Evolutionary conservation across 1,140 invertebrate species (phyloP), one percentile per base, ranked within the genome.

Genomic region (Calephelis virginiensis): DNA sequence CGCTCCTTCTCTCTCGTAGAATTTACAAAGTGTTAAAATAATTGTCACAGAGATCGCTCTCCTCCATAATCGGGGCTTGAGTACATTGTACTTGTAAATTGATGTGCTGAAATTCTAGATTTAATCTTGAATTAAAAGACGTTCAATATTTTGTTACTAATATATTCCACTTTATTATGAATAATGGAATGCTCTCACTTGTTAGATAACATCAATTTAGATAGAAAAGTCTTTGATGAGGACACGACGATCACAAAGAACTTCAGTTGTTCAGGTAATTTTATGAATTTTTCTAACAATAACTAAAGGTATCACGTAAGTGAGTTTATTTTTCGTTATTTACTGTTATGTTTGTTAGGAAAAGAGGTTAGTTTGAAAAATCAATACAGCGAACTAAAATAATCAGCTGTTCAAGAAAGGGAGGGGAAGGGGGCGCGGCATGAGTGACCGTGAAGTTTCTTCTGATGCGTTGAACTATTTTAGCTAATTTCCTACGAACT

Each of bases 161-260:
- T 70, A 74, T 70, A 72, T 73, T 64, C 75, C 69, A 73, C 70
- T 74, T 17, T 87, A 87, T 86, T 86, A 89, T 89, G 86, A 88
- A 90, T 80, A 81, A 93, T 93, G 93, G 93, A 93, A 91, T 93
- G 93, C 87, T 88, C 92, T 78, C 93, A 93, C 89, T 91, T 93
- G 73, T 90, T 88, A 85, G 92, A 92, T 87, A 92, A 93, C 89
- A 91, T 93, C 76, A 92, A 92, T 79, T 86, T 92, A 77, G 89
- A 87, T 76, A 88, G 82, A 78, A 81, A 91, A 84, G 82, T 92
- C 82, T 89, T 91, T 77, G 85, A 87, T 79, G 83, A 82, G 70
- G 83, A 85, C 71, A 80, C 70, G 67, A 74, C 74, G 69, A 85
- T 83, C 86, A 90, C 90, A 92, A 92, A 92, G 89, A 88, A 89